These are phyloP conservation scores for Keiferia lycopersicella DNA, from an alignment of 2,888 invertebrate genomes.

Conservation along the genomic window DNA sequence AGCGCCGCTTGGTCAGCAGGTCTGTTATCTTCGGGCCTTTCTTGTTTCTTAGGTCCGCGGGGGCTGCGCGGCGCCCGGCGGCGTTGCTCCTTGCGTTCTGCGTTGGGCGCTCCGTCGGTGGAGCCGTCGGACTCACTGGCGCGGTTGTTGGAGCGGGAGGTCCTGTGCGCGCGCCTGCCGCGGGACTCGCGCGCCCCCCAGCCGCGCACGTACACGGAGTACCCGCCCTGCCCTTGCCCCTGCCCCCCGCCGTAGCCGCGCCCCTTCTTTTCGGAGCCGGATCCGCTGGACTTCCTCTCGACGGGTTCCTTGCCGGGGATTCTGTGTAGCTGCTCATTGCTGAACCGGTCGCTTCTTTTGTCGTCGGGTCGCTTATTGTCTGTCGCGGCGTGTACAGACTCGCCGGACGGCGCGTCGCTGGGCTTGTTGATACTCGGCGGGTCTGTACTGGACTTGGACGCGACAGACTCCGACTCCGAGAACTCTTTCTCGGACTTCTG, in stretches of 20 bases:
- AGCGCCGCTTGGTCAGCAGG: slow-evolving; percentile 47
- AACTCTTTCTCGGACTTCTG: slow-evolving; percentile 68
- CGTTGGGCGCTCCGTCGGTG: slow-evolving; percentile 84
- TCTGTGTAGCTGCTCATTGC: slow-evolving; percentile 68
- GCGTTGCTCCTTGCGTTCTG: slow-evolving; percentile 73
- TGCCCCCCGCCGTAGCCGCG: slow-evolving; percentile 73
- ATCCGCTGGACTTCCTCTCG: slow-evolving; percentile 72
- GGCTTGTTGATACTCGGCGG: slow-evolving; percentile 50
- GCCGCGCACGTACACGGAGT: slow-evolving; percentile 70
- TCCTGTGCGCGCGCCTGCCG: slow-evolving; percentile 76
- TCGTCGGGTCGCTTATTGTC: slow-evolving; percentile 63
- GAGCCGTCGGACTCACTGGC: slow-evolving; percentile 89
- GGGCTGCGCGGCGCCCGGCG: slow-evolving; percentile 79
- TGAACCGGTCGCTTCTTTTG: slow-evolving; percentile 62
- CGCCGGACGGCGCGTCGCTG: slow-evolving; percentile 52
- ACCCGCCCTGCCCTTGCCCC: slow-evolving; percentile 38
- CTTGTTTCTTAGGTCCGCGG: slow-evolving; percentile 83
- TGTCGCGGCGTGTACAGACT: slow-evolving; percentile 49
- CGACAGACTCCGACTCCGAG: slow-evolving; percentile 62
- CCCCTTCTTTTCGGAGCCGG: slow-evolving; percentile 77
- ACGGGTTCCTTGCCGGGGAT: slow-evolving; percentile 72
- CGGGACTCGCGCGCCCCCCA: slow-evolving; percentile 75
- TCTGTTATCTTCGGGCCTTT: slow-evolving; percentile 78
- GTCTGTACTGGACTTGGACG: slow-evolving; percentile 61
- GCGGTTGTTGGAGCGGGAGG: slow-evolving; percentile 70